phyloP scores from a whole-genome alignment of 1,140 invertebrate species.

The Solenopsis fugax region DNA sequence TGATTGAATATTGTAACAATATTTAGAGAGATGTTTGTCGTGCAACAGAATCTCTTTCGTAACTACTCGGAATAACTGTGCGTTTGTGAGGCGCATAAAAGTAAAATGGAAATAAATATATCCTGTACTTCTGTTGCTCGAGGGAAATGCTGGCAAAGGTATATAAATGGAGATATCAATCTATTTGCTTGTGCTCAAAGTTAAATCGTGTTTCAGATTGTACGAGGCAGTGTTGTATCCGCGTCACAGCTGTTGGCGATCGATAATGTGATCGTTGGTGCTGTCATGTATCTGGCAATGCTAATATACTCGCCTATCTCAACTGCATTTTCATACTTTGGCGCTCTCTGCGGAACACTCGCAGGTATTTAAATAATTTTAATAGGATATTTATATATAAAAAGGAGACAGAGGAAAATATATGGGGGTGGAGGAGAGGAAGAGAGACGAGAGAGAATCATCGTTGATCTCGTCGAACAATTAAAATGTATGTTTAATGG shows the following conservation, averaged over 20 bases:
- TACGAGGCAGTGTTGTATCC: slow-evolving; percentile 83
- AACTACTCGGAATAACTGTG: neutral
- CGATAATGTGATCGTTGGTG: slow-evolving; percentile 80
- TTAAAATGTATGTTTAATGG: slow-evolving; percentile 2
- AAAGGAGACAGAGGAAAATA: neutral
- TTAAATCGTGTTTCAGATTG: slow-evolving; percentile 79
- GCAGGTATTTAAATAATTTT: slow-evolving; percentile 78
- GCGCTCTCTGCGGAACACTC: slow-evolving; percentile 81
- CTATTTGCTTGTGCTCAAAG: neutral
- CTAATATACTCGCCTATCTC: slow-evolving; percentile 85
- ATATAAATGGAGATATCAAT: slow-evolving; percentile 34
- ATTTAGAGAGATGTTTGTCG: neutral
- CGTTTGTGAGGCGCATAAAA: neutral
- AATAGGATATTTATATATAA: neutral
- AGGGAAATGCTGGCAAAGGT: neutral
- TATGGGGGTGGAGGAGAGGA: neutral
- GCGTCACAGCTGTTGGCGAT: slow-evolving; percentile 83
- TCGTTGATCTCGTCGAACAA: slow-evolving; percentile 20
- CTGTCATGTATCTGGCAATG: slow-evolving; percentile 83
- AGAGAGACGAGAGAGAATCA: neutral
- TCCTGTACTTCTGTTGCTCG: slow-evolving; percentile 6
- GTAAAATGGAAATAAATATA: slow-evolving; percentile 11
- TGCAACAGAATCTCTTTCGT: neutral
- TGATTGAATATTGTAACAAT: neutral
- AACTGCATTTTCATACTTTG: slow-evolving; percentile 82